Evolutionary conservation across 2,888 invertebrate genomes (phyloP).

Genomic region (Phasia obesa): DNA sequence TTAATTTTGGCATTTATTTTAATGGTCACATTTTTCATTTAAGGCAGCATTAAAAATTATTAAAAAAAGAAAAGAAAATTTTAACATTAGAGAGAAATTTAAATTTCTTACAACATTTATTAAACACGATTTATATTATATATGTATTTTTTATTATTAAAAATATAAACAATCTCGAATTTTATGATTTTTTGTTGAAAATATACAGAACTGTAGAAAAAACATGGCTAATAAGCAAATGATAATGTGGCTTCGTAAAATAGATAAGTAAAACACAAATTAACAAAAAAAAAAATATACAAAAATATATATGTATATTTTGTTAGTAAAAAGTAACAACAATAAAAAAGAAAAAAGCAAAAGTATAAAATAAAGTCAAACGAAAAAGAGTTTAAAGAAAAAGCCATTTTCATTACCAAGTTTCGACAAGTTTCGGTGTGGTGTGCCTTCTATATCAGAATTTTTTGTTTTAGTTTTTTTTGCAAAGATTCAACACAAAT

Average conservation of each 20-base stretch:
- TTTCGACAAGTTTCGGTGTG: conserved; percentile 83
- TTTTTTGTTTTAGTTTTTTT: conserved; percentile 50
- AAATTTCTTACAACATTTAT: not conserved
- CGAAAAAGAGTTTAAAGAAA: conserved; percentile 25
- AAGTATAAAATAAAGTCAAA: conserved; percentile 19
- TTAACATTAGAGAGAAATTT: conserved; percentile 39
- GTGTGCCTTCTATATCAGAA: conserved; percentile 80
- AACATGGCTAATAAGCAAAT: conserved; percentile 37
- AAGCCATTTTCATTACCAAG: conserved; percentile 80
- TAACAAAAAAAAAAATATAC: conserved; percentile 54
- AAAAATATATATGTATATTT: too few species aligned
- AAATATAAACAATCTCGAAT: conserved; percentile 64
- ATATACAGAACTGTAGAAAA: conserved; percentile 30
- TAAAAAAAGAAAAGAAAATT: conserved; percentile 44
- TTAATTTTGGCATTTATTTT: conserved; percentile 20
- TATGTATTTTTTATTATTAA: not conserved
- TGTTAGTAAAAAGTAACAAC: conserved; percentile 40
- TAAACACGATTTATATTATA: too few species aligned
- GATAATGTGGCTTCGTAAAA: conserved; percentile 23
- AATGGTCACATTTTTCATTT: conserved; percentile 12
- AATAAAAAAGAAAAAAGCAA: conserved; percentile 34
- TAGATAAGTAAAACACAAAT: conserved; percentile 20
- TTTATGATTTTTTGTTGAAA: conserved; percentile 5
- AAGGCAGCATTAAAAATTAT: conserved; percentile 46
- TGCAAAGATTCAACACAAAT: conserved; percentile 36